A percentile compares a stretch with the other conserved stretches of the same genome.
These are phyloP conservation scores for Diploscapter pachys DNA, from an alignment of 1,140 invertebrate genomes.

Conservation along the genomic window DNA sequence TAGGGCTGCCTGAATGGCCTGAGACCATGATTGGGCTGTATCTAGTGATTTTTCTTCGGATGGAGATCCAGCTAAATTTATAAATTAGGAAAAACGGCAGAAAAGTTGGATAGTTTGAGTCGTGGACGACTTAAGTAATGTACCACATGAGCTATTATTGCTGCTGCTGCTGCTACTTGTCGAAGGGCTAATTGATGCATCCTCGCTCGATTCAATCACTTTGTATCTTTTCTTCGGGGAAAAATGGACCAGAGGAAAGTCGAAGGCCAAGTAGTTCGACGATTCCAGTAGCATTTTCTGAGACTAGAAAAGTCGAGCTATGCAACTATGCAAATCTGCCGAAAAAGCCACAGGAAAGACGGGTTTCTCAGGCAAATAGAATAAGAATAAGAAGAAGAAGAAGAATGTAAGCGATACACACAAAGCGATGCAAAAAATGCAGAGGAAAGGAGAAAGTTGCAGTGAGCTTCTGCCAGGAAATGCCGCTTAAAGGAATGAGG, in stretches of 20 bases:
- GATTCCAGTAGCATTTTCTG: slow-evolving; percentile 13
- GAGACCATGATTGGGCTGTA: slow-evolving; percentile 88
- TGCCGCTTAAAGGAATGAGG: no score
- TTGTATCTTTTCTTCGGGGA: slow-evolving; percentile 23
- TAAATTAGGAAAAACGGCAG: background rate
- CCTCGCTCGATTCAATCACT: background rate
- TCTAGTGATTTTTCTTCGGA: slow-evolving; percentile 67
- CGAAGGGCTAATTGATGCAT: background rate
- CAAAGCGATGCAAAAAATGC: no score
- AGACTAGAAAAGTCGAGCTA: no score
- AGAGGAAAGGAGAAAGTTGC: no score
- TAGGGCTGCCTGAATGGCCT: slow-evolving; percentile 82
- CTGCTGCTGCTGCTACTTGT: no score
- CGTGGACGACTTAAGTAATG: no score
- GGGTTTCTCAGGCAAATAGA: background rate
- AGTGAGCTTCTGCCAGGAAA: no score
- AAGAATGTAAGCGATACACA: slow-evolving; percentile 1
- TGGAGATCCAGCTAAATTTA: slow-evolving; percentile 77
- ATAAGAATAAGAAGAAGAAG: slow-evolving; percentile 8
- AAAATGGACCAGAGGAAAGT: slow-evolving; percentile 33
- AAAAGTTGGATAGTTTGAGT: no score
- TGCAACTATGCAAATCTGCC: no score
- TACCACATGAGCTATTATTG: no score
- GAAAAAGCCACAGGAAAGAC: slow-evolving; percentile 2
- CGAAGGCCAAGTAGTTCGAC: slow-evolving; percentile 7